Evolutionary conservation across 2,888 invertebrate genomes (phyloP).

Genomic region (Dasypolia templi): DNA sequence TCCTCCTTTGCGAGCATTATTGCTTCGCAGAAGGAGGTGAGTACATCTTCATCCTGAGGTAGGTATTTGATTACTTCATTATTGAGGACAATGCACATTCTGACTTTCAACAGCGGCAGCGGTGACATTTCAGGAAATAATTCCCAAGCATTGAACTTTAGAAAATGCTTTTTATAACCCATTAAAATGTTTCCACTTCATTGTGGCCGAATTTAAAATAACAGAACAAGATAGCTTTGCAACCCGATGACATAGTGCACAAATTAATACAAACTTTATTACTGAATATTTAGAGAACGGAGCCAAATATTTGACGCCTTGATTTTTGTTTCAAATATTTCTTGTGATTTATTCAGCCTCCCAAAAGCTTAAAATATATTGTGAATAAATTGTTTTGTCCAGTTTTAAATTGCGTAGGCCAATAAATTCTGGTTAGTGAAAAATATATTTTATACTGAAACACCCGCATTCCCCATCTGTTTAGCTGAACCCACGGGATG

Average conservation of each 20-base stretch:
- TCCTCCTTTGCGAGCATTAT: no score
- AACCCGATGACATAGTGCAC: slow-evolving; percentile 29
- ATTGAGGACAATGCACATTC: background rate
- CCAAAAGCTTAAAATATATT: slow-evolving; percentile 1
- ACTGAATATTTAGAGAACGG: slow-evolving; percentile 8
- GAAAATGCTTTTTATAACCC: slow-evolving; percentile 19
- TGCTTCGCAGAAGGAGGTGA: no score
- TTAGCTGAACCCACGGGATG: background rate
- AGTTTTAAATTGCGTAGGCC: slow-evolving; percentile 12
- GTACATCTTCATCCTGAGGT: no score
- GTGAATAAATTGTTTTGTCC: slow-evolving; percentile 8
- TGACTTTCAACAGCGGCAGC: background rate
- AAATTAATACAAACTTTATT: slow-evolving; percentile 9
- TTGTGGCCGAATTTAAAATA: background rate
- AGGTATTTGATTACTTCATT: background rate
- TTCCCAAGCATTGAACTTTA: slow-evolving; percentile 11
- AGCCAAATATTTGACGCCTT: slow-evolving; percentile 26
- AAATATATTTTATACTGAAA: background rate
- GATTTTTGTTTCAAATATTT: slow-evolving; percentile 18
- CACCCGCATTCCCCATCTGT: background rate
- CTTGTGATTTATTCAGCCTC: slow-evolving; percentile 24
- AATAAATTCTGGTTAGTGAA: background rate
- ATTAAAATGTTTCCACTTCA: slow-evolving; percentile 3
- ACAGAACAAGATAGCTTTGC: background rate
- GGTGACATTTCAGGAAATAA: background rate